Conservation (phyloP, 2,888 invertebrate genomes). For the Clanis bilineata region DNA sequence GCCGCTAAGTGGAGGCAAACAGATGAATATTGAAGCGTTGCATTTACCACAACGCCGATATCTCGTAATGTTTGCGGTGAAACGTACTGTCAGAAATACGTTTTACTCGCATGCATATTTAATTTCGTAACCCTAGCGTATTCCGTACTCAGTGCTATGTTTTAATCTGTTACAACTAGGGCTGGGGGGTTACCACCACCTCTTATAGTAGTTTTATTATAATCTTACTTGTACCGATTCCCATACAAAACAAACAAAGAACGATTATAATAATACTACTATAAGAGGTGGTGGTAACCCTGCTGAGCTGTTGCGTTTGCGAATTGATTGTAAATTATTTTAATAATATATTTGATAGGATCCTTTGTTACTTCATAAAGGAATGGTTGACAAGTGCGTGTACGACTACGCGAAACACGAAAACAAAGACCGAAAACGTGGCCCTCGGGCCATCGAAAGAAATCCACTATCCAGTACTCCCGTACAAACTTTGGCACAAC, state of each 20-base stretch:
- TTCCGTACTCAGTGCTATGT: neutral
- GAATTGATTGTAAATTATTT: neutral
- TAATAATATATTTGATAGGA: neutral
- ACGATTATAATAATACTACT: too few relatives aligned
- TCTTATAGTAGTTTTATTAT: too few relatives aligned
- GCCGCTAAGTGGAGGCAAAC: conserved; percentile 1
- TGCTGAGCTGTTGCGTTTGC: neutral
- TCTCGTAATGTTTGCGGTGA: conserved; percentile 16
- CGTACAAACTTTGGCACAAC: conserved; percentile 31
- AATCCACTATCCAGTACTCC: conserved; percentile 16
- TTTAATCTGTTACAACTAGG: conserved; percentile 4
- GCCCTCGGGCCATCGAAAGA: neutral
- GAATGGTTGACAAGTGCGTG: too few relatives aligned
- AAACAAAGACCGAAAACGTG: conserved; percentile 13
- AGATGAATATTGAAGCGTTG: conserved; percentile 12
- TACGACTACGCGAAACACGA: too few relatives aligned
- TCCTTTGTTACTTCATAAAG: neutral
- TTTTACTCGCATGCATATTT: conserved; percentile 13
- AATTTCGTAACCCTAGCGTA: conserved; percentile 5
- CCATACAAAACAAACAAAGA: too few relatives aligned
- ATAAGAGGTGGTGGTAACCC: too few relatives aligned
- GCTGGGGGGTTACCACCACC: neutral
- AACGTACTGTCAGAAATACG: conserved; percentile 10
- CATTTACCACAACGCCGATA: conserved; percentile 12
- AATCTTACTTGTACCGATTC: too few relatives aligned